Conservation (phyloP, 2,113 vertebrate species). For the Romanogobio albipinnatus region DNA sequence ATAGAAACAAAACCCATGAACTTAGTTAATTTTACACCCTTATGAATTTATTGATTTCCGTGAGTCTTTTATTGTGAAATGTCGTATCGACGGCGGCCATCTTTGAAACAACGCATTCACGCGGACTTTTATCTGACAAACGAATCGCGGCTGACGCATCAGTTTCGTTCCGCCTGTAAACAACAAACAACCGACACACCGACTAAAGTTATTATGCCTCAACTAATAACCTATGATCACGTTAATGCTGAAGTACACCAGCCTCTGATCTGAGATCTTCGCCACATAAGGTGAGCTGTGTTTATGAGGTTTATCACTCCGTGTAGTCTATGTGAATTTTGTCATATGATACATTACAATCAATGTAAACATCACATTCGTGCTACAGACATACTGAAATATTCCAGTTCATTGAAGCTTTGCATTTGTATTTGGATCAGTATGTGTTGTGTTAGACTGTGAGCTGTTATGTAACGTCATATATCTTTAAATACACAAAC, state of each 20-base stretch:
- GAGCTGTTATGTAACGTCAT: conserved; percentile 10
- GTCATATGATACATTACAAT: background rate
- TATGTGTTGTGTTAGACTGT: background rate
- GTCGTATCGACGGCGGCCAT: background rate
- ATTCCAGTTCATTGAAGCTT: background rate
- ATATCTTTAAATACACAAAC: background rate
- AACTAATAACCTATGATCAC: background rate
- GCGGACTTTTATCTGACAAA: conserved; percentile 27
- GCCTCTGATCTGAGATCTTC: conserved; percentile 37
- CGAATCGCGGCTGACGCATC: conserved; percentile 11
- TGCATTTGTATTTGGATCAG: background rate
- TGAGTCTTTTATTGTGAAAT: conserved; percentile 30
- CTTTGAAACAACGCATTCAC: background rate
- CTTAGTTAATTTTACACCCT: background rate
- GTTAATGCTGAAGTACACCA: background rate
- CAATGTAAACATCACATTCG: background rate
- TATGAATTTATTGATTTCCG: background rate
- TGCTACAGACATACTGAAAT: background rate
- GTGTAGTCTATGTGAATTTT: background rate
- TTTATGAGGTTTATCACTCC: conserved; percentile 7
- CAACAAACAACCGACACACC: background rate
- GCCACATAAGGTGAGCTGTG: conserved; percentile 22
- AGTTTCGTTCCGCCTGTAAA: conserved; percentile 45
- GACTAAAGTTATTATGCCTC: conserved; percentile 32
- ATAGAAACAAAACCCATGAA: background rate